phyloP scores from a whole-genome alignment of 1,140 invertebrate species.

The Kradibia gibbosae region DNA sequence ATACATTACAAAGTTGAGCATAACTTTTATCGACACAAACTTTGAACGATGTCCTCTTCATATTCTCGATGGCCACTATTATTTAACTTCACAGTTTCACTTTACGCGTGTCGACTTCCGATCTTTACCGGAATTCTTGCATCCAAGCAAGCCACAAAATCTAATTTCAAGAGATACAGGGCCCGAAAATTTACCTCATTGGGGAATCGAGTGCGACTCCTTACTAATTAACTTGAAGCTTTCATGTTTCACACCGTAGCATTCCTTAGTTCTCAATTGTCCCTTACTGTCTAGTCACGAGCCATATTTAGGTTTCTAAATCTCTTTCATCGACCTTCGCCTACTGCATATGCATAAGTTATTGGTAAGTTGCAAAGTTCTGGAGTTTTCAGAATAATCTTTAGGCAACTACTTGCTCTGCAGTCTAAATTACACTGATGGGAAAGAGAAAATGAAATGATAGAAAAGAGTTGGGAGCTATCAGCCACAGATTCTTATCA shows the following conservation, averaged over 20 bases:
- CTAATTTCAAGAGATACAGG: neutral
- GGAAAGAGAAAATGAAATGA: neutral
- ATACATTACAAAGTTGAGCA: neutral
- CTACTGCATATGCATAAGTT: neutral
- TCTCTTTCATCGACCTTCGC: neutral
- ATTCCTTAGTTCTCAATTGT: slow-evolving; percentile 30
- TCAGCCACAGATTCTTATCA: neutral
- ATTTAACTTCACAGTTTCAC: slow-evolving; percentile 34
- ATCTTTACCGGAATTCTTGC: slow-evolving; percentile 18
- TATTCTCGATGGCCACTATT: slow-evolving; percentile 17
- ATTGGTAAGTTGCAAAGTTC: neutral
- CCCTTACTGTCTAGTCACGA: slow-evolving; percentile 17
- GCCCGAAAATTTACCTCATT: slow-evolving; percentile 41
- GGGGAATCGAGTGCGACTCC: slow-evolving; percentile 34
- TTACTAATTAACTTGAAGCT: slow-evolving; percentile 45
- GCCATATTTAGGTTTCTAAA: slow-evolving; percentile 15
- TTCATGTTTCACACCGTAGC: neutral
- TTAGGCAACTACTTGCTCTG: slow-evolving; percentile 15
- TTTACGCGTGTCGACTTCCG: neutral
- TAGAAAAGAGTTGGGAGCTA: neutral
- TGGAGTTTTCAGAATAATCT: slow-evolving; percentile 18
- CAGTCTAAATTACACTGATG: slow-evolving; percentile 3
- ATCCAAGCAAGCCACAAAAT: neutral
- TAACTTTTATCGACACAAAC: neutral
- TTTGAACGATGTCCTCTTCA: neutral